Evolutionary conservation across 2,888 invertebrate species (phyloP), one percentile per base, ranked within the genome.

Genomic region (Parelbella ahira): DNA sequence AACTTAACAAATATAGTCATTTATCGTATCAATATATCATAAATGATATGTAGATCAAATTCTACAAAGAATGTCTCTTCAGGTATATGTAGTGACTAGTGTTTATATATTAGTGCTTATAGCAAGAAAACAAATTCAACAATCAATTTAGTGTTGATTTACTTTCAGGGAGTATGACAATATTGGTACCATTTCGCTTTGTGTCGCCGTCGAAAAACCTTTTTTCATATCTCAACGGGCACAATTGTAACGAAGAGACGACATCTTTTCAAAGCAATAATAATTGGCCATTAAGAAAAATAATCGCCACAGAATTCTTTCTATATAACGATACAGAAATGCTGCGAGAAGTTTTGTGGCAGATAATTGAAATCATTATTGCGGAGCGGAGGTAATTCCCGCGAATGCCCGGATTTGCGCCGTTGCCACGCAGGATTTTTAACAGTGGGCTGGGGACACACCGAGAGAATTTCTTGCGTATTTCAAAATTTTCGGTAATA

Each of bases 331-430:
- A 48, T 47, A 57, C 56, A 55, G 52, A 48, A 24, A 25, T n/a
- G 19, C 25, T 33, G 42, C 38, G 46, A 39, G 44, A 46, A 54
- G 48, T 54, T 55, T 56, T 54, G 54, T 51, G 47, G 46, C 52
- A 54, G 56, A 58, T 66, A 68, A 68, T 66, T 66, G 66, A 66
- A 68, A 66, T 54, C 56, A 59, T 59, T 66, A 58, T 58, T 25
- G 49, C 47, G 48, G 51, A 51, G 49, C 36, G 44, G 27, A 53
- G 55, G 61, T 59, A 60, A 63, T 63, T 58, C 59, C 49, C 49
- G 32, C 38, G 57, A 64, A 63, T 64, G 53, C 52, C 29, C 33
- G 53, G 53, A 61, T 60, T 65, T 63, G 51, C 53, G 45, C 43
- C 53, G 45, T 41, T 37, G 37, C 37, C 25, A 44, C 19, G 37